A percentile compares a stretch with the other conserved stretches of the same genome.
Conservation (phyloP, 2,113 vertebrate genomes). For the Rhea pennata region DNA sequence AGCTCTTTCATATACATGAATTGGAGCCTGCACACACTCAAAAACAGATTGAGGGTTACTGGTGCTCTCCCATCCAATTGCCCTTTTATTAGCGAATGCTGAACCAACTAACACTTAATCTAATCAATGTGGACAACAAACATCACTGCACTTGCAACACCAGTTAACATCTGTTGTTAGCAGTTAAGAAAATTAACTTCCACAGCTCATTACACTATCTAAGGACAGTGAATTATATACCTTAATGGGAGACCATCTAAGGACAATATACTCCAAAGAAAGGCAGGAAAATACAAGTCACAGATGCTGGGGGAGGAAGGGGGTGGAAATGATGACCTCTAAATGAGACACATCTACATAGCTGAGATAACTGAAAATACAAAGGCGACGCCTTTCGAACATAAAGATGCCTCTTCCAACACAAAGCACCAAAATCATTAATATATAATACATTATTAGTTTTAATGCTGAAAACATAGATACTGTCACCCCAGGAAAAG, state of each 20-base stretch:
- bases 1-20: neutral
- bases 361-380: neutral
- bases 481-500: neutral
- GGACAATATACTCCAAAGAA: neutral
- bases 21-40: neutral
- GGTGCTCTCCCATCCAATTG: neutral
- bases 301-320: neutral
- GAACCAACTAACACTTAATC: neutral
- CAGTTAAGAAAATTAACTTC: conserved; percentile 10
- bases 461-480: neutral
- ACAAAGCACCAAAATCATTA: neutral
- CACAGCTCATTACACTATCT: neutral
- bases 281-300: neutral
- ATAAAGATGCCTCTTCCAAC: neutral
- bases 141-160: neutral
- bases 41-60: neutral
- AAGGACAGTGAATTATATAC: conserved; percentile 1
- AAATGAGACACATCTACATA: conserved; percentile 29
- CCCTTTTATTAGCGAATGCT: neutral
- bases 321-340: neutral
- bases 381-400: no score
- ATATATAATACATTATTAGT: neutral
- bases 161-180: neutral
- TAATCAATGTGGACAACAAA: neutral
- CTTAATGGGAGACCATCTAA: neutral